phyloP scores from a whole-genome alignment of 2,888 invertebrate genomes.

The Stenurella melanura region DNA sequence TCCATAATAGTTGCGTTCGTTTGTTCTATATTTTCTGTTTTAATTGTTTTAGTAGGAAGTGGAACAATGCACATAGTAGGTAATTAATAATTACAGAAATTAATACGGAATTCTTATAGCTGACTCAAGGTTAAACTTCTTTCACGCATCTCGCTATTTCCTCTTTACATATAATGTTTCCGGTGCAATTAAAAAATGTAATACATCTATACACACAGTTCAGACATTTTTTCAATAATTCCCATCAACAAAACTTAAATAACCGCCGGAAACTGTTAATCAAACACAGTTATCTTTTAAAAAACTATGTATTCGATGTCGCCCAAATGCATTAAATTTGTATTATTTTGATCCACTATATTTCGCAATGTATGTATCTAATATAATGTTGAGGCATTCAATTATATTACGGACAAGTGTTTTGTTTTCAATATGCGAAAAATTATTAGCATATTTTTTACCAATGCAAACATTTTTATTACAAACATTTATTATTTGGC shows the following conservation, averaged over 20 bases:
- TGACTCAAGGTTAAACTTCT: slow-evolving; percentile 21
- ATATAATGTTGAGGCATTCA: too few relatives aligned
- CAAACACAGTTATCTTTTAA: background rate
- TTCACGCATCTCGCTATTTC: slow-evolving; percentile 17
- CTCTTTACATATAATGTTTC: slow-evolving; percentile 9
- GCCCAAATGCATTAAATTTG: background rate
- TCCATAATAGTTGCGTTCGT: background rate
- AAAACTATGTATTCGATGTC: background rate
- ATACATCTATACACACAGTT: background rate
- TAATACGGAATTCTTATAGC: background rate
- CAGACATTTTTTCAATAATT: background rate
- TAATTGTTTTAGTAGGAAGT: slow-evolving; percentile 20
- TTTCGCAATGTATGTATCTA: too few relatives aligned
- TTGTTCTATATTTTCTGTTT: background rate
- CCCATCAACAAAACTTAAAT: background rate
- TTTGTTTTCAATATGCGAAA: too few relatives aligned
- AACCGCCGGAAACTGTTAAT: background rate
- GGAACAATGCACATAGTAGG: background rate
- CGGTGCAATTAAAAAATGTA: slow-evolving; percentile 17
- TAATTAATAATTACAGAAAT: slow-evolving; percentile 16
- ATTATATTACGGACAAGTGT: too few relatives aligned
- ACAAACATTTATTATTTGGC: too few relatives aligned
- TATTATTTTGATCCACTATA: too few relatives aligned
- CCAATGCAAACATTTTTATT: too few relatives aligned
- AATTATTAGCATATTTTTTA: too few relatives aligned